Percentiles rank a stretch among this genome's conserved stretches.
Evolutionary conservation across 2,113 vertebrate genomes (phyloP).

Genomic region (Dolichotis patagonum): DNA sequence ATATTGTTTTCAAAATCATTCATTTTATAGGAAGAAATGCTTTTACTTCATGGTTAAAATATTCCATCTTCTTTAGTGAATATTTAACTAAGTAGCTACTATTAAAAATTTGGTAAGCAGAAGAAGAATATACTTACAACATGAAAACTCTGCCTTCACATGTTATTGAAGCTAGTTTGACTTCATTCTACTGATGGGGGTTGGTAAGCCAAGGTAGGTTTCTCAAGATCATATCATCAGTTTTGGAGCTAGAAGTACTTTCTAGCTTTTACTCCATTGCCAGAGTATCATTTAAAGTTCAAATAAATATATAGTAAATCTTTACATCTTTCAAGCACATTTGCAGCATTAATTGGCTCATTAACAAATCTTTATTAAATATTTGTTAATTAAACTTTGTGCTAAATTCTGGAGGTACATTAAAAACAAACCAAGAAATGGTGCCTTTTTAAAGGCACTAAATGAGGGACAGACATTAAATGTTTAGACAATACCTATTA

Average conservation of each 20-base stretch:
- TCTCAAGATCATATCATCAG: neutral
- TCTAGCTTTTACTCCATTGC: neutral
- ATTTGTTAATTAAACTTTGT: slow-evolving; percentile 22
- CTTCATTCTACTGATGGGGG: neutral
- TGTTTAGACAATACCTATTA: neutral
- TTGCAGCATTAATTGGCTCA: slow-evolving; percentile 29
- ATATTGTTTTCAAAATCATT: neutral
- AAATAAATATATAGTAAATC: neutral
- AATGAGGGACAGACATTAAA: neutral
- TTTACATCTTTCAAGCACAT: slow-evolving; percentile 17
- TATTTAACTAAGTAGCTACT: slow-evolving; percentile 40
- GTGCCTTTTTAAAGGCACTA: neutral
- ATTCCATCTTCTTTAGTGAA: neutral
- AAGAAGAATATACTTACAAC: neutral
- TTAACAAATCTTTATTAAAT: slow-evolving; percentile 8
- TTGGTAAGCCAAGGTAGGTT: neutral
- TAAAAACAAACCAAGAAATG: slow-evolving; percentile 13
- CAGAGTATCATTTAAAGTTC: slow-evolving; percentile 39
- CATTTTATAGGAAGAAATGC: slow-evolving; percentile 49
- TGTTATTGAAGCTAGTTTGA: neutral
- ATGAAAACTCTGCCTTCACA: neutral
- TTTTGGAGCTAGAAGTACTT: neutral
- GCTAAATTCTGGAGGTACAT: neutral
- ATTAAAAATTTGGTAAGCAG: slow-evolving; percentile 28
- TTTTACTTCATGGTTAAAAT: slow-evolving; percentile 45